phyloP scores from a whole-genome alignment of 2,113 vertebrate genomes.

The Lathamus discolor region DNA sequence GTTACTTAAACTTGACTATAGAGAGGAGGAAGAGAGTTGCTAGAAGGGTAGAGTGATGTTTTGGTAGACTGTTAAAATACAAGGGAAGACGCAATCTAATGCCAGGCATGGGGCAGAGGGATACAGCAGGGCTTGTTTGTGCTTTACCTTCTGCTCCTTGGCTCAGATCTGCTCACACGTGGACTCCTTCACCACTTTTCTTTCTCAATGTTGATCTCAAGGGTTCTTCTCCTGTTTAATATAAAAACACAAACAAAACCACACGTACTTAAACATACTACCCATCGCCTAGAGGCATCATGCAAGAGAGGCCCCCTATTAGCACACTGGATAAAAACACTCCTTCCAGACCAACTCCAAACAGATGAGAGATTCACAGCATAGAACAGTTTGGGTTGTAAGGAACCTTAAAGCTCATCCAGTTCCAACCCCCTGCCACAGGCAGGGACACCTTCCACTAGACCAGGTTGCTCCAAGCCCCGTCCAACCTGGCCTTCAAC shows the following conservation, averaged over 20 bases:
- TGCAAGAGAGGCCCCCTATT: neutral
- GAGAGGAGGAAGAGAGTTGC: neutral
- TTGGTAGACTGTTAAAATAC: neutral
- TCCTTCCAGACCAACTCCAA: neutral
- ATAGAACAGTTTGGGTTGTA: neutral
- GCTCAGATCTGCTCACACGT: neutral
- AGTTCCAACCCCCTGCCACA: neutral
- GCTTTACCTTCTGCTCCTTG: neutral
- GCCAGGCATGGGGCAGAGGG: neutral
- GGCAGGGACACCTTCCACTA: neutral
- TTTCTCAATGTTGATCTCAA: neutral
- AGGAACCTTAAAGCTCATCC: neutral
- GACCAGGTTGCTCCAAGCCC: neutral
- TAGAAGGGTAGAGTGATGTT: neutral
- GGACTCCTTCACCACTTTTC: neutral
- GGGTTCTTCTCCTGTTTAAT: neutral
- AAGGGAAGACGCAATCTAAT: neutral
- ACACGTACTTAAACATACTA: neutral
- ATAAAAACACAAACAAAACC: neutral
- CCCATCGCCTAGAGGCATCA: neutral
- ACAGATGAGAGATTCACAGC: neutral
- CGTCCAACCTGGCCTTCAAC: neutral
- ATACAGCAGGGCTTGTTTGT: rapidly evolving
- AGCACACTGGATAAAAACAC: neutral
- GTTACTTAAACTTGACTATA: rapidly evolving